phyloP scores from a whole-genome alignment of 2,888 invertebrate species.

The Uropetala carovei region DNA sequence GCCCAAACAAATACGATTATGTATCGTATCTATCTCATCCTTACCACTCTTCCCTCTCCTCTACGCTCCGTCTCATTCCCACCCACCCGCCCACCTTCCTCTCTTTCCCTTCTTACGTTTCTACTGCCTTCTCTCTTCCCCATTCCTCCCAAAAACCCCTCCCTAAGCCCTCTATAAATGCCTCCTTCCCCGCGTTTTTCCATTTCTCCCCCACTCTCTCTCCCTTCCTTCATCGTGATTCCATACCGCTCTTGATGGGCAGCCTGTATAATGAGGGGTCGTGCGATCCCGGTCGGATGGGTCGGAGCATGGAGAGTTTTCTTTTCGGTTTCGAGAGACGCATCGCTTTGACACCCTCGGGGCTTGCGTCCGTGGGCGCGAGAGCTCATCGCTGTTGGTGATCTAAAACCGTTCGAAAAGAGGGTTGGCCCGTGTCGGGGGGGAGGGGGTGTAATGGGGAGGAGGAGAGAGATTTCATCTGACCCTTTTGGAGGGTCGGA shows the following conservation, averaged over 20 bases:
- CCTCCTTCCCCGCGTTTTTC: neutral
- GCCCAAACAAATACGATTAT: too few species aligned
- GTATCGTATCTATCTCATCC: too few species aligned
- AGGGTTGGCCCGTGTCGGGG: neutral
- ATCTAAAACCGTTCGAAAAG: neutral
- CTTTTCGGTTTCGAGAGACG: neutral
- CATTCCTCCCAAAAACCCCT: neutral
- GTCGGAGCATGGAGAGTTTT: neutral
- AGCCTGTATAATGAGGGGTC: neutral
- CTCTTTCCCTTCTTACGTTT: neutral
- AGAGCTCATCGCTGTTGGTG: constrained; percentile 17
- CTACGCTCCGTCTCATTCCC: too few species aligned
- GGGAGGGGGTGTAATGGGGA: neutral
- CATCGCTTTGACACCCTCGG: neutral
- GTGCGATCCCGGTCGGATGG: neutral
- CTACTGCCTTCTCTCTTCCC: neutral
- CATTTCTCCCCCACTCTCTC: neutral
- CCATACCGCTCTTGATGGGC: neutral
- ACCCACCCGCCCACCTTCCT: neutral
- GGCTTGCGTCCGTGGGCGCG: neutral
- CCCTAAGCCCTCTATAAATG: neutral
- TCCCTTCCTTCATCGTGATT: too few species aligned
- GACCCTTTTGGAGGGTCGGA: neutral
- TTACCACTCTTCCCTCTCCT: too few species aligned
- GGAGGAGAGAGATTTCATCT: constrained; percentile 25